Evolutionary conservation across 2,888 invertebrate species (phyloP).

Genomic region (Caradrina clavipalpis): DNA sequence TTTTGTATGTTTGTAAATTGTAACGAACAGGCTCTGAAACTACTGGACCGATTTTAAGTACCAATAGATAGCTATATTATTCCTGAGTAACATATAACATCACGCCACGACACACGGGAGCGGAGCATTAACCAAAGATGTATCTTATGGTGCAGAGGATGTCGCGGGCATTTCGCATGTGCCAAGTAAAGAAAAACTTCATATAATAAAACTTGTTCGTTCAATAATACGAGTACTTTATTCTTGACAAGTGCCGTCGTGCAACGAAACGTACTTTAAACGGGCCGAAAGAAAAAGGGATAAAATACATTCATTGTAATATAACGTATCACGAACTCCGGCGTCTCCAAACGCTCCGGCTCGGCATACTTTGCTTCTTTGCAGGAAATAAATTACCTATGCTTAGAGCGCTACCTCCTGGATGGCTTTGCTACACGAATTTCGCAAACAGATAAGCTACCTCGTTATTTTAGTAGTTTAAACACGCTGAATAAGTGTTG

Average conservation of each 20-base stretch:
- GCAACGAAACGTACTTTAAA: conserved; percentile 61
- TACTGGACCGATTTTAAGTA: too few species aligned
- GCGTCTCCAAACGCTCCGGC: conserved; percentile 85
- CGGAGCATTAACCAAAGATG: too few species aligned
- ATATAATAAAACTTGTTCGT: not conserved
- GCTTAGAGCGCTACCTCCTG: conserved; percentile 76
- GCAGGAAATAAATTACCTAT: conserved; percentile 87
- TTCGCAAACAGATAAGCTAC: conserved; percentile 80
- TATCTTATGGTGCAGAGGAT: too few species aligned
- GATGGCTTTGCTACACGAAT: conserved; percentile 76
- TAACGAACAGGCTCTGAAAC: too few species aligned
- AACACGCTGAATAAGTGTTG: conserved; percentile 62
- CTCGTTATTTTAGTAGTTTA: conserved; percentile 63
- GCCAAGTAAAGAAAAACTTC: not conserved
- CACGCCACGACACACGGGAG: too few species aligned
- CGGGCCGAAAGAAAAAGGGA: conserved; percentile 62
- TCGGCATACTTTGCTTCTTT: conserved; percentile 87
- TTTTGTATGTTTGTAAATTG: too few species aligned
- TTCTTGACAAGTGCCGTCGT: conserved; percentile 19
- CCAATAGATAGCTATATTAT: too few species aligned
- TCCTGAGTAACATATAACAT: too few species aligned
- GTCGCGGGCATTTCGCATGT: too few species aligned
- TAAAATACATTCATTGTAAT: conserved; percentile 63
- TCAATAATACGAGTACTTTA: conserved; percentile 12
- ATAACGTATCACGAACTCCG: conserved; percentile 75